Conservation (phyloP, 2,797 vertebrate genomes). For the Sebastes paucispinis region DNA sequence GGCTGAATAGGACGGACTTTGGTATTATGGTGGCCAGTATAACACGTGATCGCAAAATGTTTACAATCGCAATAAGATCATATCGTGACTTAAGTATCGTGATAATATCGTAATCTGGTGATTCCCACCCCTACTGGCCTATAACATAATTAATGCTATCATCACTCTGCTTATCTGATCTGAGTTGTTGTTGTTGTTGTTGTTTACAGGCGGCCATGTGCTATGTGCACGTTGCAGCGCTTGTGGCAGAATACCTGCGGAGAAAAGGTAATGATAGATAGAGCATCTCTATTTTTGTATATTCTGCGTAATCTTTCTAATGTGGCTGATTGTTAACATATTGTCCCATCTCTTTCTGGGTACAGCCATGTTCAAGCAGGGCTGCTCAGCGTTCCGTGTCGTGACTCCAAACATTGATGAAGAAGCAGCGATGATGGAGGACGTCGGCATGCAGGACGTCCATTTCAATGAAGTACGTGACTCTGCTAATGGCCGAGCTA, state of each 20-base stretch:
- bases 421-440: constrained; percentile 99
- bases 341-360: background rate
- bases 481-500: background rate
- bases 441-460: constrained; percentile 98
- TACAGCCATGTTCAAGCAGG: constrained; percentile 94
- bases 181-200: constrained; percentile 9
- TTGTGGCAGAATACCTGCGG: constrained; percentile 95
- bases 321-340: background rate
- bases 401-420: constrained; percentile 97
- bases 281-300: background rate
- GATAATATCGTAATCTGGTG: too few species aligned
- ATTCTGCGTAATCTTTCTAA: background rate
- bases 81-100: too few species aligned
- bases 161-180: constrained; percentile 5
- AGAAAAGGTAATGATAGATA: constrained; percentile 87
- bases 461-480: constrained; percentile 93
- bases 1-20: background rate
- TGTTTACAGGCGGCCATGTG: constrained; percentile 93
- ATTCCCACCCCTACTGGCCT: background rate
- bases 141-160: background rate
- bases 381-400: constrained; percentile 92
- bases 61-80: too few species aligned
- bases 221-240: constrained; percentile 94
- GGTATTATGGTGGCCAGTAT: background rate
- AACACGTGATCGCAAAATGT: background rate